These are phyloP conservation scores for Burhinus bistriatus DNA, from an alignment of 2,113 vertebrate species.

Conservation along the genomic window DNA sequence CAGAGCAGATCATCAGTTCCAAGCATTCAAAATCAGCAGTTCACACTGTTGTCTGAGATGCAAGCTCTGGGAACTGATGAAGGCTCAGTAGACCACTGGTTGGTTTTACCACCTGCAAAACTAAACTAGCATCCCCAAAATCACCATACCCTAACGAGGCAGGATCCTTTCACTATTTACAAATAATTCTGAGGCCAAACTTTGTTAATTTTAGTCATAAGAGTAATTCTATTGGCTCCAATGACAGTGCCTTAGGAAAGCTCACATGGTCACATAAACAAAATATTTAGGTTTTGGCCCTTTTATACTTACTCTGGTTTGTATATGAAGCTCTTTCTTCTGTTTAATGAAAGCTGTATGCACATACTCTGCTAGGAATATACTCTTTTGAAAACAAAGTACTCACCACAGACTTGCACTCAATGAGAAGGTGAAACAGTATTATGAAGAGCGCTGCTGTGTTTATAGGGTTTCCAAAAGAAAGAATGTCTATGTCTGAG, in stretches of 20 bases:
- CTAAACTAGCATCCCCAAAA: neutral
- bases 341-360: neutral
- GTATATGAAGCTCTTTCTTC: neutral
- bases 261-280: neutral
- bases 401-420: conserved; percentile 92
- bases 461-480: conserved; percentile 90
- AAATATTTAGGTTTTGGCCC: neutral
- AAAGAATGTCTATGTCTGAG: conserved; percentile 83
- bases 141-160: accelerated
- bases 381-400: neutral
- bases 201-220: neutral
- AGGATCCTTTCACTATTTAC: neutral
- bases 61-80: neutral
- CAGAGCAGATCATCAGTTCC: neutral
- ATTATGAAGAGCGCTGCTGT: conserved; percentile 86
- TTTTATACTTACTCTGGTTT: neutral
- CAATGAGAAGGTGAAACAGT: conserved; percentile 88
- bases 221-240: neutral
- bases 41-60: neutral
- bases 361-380: neutral
- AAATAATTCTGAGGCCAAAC: neutral
- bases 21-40: neutral
- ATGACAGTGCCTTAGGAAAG: neutral
- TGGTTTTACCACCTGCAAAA: neutral
- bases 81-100: neutral